Base-by-base conservation (phyloP, 2,113 vertebrate species). In the Salvator merianae region DNA sequence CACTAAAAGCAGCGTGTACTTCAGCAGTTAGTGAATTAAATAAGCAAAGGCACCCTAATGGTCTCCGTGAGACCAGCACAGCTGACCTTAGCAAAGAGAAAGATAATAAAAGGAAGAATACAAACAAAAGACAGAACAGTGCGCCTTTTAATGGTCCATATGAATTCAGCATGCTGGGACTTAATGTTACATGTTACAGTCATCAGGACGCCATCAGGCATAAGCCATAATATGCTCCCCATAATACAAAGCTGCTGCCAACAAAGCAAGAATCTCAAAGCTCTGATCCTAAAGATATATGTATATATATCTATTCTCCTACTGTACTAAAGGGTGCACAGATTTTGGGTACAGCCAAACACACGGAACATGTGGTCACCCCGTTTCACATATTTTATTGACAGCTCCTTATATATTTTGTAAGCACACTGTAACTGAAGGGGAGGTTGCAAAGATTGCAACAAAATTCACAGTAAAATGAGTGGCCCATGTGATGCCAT, bases 21-120 rank as follows among this genome's bases (percentile, higher is more conserved):
- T 94, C 86, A 81, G 88, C 87, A 88, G 90, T 82, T 83, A 91
- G 89, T 91, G 94, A 91, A 93, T 93, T 94, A 93, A 96, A 94
- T 93, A 93, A 95, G 93, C 91, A 92, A 93, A 94, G 93, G 89
- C 90, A 87, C 91, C 90, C 93, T 90, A 89, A 92, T 91, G 93
- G 93, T 91, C 91, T 91, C 90, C 84, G 81, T 71, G 88, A 89
- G 91, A 90, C 83, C 80, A 84, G 88, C 81, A 81, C 84, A 2
- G 59, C 90, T 94, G 93, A 95, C 93, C 92, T 93, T 89, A 84
- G 71, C 77, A 85, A 88, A 89, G 89, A 90, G 82, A 94, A 94
- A 90, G 92, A 93, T 92, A 94, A 94, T 92, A 93, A 91, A 92
- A 92, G 90, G 92, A 91, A 91, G 90, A 94, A 92, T 87, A 92